phyloP scores from a whole-genome alignment of 2,888 invertebrate species.

The Tetheella fluctuosa region DNA sequence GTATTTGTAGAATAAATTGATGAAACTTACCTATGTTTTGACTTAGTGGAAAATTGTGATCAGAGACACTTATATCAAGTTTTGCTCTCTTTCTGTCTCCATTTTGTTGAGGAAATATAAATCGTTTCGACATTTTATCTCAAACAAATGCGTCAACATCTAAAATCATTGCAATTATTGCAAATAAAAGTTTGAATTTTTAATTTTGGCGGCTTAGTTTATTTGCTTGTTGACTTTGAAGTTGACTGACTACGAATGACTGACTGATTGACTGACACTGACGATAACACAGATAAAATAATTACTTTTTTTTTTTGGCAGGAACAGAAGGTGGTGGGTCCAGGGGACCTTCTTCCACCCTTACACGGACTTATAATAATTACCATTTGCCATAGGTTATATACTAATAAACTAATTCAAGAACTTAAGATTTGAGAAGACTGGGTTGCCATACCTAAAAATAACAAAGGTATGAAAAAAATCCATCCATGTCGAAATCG shows the following conservation, averaged over 20 bases:
- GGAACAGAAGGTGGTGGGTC: no score
- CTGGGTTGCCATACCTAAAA: no score
- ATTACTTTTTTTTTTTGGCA: no score
- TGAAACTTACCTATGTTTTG: constrained; percentile 67
- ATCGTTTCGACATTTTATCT: constrained; percentile 69
- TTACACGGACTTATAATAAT: no score
- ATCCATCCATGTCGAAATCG: no score
- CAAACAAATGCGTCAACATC: neutral
- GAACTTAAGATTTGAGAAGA: no score
- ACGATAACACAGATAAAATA: no score
- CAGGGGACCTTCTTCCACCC: no score
- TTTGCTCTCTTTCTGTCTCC: constrained; percentile 72
- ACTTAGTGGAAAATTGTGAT: constrained; percentile 77
- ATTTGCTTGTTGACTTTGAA: no score
- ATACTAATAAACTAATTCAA: no score
- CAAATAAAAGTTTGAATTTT: constrained; percentile 35
- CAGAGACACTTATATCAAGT: constrained; percentile 69
- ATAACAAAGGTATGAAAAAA: no score
- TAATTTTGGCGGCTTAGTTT: constrained; percentile 41
- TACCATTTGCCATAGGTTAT: no score
- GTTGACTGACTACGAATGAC: neutral
- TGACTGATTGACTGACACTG: neutral
- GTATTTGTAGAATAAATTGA: neutral
- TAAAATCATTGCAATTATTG: constrained; percentile 19
- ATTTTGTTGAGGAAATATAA: constrained; percentile 57